phyloP scores from a whole-genome alignment of 23 tunicate species.

The Botrylloides violaceus region DNA sequence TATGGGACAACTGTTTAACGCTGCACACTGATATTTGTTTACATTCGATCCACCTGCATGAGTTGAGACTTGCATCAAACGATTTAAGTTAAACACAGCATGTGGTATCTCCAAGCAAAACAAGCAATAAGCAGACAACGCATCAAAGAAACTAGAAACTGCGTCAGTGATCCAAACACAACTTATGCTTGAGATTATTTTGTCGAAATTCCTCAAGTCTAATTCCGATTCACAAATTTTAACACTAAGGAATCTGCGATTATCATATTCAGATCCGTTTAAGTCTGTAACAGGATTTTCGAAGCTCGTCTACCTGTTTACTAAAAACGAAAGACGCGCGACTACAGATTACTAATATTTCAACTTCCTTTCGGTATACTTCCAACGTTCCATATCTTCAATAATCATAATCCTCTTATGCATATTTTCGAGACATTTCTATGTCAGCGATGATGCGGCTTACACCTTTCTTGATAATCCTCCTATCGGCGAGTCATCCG shows the following conservation, averaged over 20 bases:
- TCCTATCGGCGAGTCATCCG: neutral
- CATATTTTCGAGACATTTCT: neutral
- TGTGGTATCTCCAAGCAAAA: too few relatives aligned
- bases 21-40: too few relatives aligned
- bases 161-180: too few relatives aligned
- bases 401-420: neutral
- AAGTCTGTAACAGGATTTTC: neutral
- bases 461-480: neutral
- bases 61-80: too few relatives aligned
- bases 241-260: neutral
- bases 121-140: too few relatives aligned
- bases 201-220: neutral
- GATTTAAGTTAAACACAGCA: too few relatives aligned
- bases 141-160: too few relatives aligned
- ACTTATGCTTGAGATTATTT: neutral
- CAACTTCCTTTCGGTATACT: neutral
- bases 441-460: constrained; percentile 1
- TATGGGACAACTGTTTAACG: too few relatives aligned
- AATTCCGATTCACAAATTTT: neutral
- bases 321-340: constrained; percentile 1
- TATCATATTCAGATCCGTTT: neutral
- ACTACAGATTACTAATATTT: neutral
- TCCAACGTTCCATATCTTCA: neutral
- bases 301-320: neutral
- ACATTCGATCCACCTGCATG: too few relatives aligned